Evolutionary conservation across 1,140 invertebrate species (phyloP), one percentile per base, ranked within the genome.

Genomic region (Drosophila biarmipes): DNA sequence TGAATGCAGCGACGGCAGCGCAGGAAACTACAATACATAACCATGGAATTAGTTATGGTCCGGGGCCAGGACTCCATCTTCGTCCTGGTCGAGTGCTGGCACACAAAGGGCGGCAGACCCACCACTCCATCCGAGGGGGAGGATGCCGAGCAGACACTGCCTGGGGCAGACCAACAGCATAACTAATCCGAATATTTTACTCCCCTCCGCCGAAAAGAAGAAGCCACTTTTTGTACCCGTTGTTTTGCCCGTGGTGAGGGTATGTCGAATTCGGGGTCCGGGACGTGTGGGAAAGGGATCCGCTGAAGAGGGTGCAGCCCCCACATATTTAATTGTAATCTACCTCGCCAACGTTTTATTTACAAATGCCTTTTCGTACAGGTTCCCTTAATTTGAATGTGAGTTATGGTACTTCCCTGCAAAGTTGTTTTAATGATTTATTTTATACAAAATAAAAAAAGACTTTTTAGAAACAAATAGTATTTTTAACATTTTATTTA

Each of bases 1-100:
- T 87, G 80, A 85, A 85, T 85, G 80, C 80, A 86, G 67, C 79
- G 69, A 59, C 77, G 77, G 21, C 43, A 51, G 61, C 63, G 15
- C 74, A 63, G 77, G 78, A 86, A 85, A 85, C 76, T 84, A 84
- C 80, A 84, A 85, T 81, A 85, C 82, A 85, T 85, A 85, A 87
- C 82, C 82, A 85, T 80, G 73, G 73, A 87, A 87, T 85, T 85
- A 85, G 84, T 78, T 72, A 84, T 68, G 63, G 62, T 74, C 72
- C 69, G 58, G 53, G 53, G 31, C 64, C 49, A 46, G 63, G 62
- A 17, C 62, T n/a, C n/a, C 52, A 27, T 58, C 58, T 43, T 43
- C 59, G 35, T 35, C 15, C 17, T 55, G 38, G 38, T 38, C 37
- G 24, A 61, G 46, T 51, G 42, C 37, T 31, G 76, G 62, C 24